These are phyloP conservation scores for Ips nitidus DNA, from an alignment of 1,140 invertebrate genomes.

Conservation along the genomic window DNA sequence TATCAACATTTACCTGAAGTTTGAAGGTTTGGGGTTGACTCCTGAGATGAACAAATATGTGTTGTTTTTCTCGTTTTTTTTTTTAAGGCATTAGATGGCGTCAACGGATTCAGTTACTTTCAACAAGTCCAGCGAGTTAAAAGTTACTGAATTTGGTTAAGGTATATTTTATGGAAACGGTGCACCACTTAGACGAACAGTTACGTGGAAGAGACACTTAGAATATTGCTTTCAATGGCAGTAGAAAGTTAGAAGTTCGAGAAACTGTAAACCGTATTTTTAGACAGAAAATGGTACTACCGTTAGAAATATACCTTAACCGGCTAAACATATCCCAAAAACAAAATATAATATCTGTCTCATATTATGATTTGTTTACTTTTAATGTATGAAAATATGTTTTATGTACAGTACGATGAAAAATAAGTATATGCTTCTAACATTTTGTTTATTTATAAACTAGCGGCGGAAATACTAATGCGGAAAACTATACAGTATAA, in stretches of 20 bases:
- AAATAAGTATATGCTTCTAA: slow-evolving; percentile 45
- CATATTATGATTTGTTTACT: slow-evolving; percentile 25
- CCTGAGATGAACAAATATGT: slow-evolving; percentile 46
- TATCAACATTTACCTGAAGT: slow-evolving; percentile 36
- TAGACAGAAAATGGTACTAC: neutral
- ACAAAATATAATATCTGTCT: slow-evolving; percentile 42
- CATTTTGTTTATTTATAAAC: slow-evolving; percentile 40
- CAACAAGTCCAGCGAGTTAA: too few relatives aligned
- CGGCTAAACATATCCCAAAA: neutral
- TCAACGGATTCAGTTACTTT: slow-evolving; percentile 9
- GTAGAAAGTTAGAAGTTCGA: neutral
- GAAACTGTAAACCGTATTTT: too few relatives aligned
- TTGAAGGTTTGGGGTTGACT: slow-evolving; percentile 41
- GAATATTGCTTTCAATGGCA: slow-evolving; percentile 23
- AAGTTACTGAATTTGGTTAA: too few relatives aligned
- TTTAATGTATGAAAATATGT: slow-evolving; percentile 51
- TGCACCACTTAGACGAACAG: neutral
- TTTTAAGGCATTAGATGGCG: slow-evolving; percentile 51
- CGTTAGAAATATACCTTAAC: neutral
- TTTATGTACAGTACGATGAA: slow-evolving; percentile 49
- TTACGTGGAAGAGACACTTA: neutral
- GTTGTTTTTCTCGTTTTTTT: slow-evolving; percentile 33
- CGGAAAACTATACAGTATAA: slow-evolving; percentile 49
- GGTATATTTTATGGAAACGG: neutral
- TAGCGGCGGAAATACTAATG: slow-evolving; percentile 48